Evolutionary conservation across 2,797 vertebrate species (phyloP).

Genomic region (Coccyzus lansbergi): DNA sequence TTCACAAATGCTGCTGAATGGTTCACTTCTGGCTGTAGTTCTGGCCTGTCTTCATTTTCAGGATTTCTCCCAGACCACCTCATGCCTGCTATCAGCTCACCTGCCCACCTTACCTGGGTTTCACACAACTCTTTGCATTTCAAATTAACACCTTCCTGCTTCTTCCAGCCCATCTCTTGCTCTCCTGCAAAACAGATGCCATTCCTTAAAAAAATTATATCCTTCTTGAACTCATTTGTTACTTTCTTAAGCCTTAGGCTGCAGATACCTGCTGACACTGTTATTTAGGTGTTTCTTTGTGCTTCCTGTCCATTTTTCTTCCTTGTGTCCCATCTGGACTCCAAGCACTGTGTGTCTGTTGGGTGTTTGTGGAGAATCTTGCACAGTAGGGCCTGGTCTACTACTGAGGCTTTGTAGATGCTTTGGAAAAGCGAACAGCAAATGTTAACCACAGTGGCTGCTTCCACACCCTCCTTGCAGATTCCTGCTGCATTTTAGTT

Average conservation of each 20-base stretch:
- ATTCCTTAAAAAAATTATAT: neutral
- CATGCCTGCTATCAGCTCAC: neutral
- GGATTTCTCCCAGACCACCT: neutral
- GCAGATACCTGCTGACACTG: neutral
- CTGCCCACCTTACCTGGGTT: neutral
- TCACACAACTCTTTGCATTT: neutral
- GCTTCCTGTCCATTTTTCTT: neutral
- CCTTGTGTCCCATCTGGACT: neutral
- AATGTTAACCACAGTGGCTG: neutral
- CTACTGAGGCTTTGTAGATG: neutral
- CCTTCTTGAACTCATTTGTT: neutral
- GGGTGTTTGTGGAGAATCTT: neutral
- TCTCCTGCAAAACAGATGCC: neutral
- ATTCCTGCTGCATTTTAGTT: neutral
- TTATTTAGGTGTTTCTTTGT: neutral
- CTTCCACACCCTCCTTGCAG: fast-evolving
- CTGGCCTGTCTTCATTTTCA: conserved; percentile 8
- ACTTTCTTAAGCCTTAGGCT: neutral
- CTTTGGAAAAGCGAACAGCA: neutral
- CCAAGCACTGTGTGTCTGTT: neutral
- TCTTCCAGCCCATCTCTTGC: neutral
- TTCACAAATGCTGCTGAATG: neutral
- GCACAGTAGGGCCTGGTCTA: neutral
- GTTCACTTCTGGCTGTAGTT: neutral
- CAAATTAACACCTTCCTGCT: neutral